phyloP scores from a whole-genome alignment of 2,888 invertebrate genomes.

The Podotricha telesiphe region DNA sequence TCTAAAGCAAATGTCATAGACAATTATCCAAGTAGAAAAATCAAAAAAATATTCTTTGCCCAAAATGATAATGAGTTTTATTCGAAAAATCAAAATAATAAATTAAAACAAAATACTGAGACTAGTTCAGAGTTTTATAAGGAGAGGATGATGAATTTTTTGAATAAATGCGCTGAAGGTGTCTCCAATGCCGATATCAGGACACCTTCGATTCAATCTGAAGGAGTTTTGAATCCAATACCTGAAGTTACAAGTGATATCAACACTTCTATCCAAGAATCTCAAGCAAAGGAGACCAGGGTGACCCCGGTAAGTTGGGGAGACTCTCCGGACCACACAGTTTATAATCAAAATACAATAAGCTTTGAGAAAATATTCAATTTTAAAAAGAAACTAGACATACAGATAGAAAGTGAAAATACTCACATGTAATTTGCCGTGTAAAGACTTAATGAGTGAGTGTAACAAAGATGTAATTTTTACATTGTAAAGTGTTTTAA shows the following conservation, averaged over 20 bases:
- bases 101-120: slow-evolving; percentile 71
- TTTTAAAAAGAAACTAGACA: slow-evolving; percentile 55
- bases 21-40: slow-evolving; percentile 80
- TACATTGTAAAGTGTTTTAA: background rate
- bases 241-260: slow-evolving; percentile 56
- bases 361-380: slow-evolving; percentile 75
- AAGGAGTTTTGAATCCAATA: slow-evolving; percentile 63
- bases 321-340: slow-evolving; percentile 68
- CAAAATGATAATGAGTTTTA: slow-evolving; percentile 74
- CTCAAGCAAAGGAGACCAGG: slow-evolving; percentile 44
- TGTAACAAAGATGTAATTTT: background rate
- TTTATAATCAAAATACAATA: slow-evolving; percentile 77
- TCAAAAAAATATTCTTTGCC: slow-evolving; percentile 78
- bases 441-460: slow-evolving; percentile 21
- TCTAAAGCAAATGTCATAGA: slow-evolving; percentile 81
- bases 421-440: slow-evolving; percentile 46
- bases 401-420: slow-evolving; percentile 48
- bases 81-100: slow-evolving; percentile 75
- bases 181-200: slow-evolving; percentile 64
- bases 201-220: slow-evolving; percentile 66
- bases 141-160: slow-evolving; percentile 75
- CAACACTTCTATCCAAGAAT: slow-evolving; percentile 50
- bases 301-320: slow-evolving; percentile 74
- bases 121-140: slow-evolving; percentile 76
- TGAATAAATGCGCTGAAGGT: slow-evolving; percentile 72